Base-by-base conservation (phyloP, 2,797 vertebrate genomes). In the Gymnocypris eckloni region DNA sequence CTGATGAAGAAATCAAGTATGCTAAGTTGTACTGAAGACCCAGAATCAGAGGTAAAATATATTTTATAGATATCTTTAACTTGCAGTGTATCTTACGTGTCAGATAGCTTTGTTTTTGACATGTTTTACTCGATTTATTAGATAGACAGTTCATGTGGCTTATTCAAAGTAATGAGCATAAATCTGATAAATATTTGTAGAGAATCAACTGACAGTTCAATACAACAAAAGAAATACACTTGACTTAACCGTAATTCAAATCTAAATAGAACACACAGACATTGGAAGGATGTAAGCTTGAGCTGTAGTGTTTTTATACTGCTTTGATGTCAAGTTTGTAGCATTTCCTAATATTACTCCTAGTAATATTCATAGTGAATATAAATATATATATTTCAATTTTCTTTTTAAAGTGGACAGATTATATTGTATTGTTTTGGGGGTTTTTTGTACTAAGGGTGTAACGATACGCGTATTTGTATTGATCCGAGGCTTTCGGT, bases 11-110 rank as follows among this genome's bases (percentile, higher is more conserved):
- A 52, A 41, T 22, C 52, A 64, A 48, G 52, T 13, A 4, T 82
- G 25, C 15, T 59, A 86, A 43, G 69, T 25, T 4, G 16, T 15
- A 66, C 16, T 33, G 37, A 71, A 37, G 81, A 81, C 13, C 12
- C 48, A 22, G 64, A 83, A 20, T 41, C 22, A 25, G 56, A 86
- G 84, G 84, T 88, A 88, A 79, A 50, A 64, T 5, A 37, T 50
- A 4, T 11, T 76, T 59, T 48, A 28, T 3, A 41, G 7, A 13
- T 50, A 41, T 39, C 28, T 28, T 48, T 50, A 48, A 86, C 43
- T 39, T 76, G 37, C 1, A 15, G 33, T 69, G 28, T 75, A 15
- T n/a, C 50, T 43, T 79, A 22, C 22, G 41, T 54, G 71, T 64
- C 13, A 69, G 52, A 52, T 18, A n/a, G 39, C 16, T 20, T 28